A percentile compares a stretch with the other conserved stretches of the same genome.
Evolutionary conservation across 2,888 invertebrate genomes (phyloP).

Genomic region (Neria commutata): DNA sequence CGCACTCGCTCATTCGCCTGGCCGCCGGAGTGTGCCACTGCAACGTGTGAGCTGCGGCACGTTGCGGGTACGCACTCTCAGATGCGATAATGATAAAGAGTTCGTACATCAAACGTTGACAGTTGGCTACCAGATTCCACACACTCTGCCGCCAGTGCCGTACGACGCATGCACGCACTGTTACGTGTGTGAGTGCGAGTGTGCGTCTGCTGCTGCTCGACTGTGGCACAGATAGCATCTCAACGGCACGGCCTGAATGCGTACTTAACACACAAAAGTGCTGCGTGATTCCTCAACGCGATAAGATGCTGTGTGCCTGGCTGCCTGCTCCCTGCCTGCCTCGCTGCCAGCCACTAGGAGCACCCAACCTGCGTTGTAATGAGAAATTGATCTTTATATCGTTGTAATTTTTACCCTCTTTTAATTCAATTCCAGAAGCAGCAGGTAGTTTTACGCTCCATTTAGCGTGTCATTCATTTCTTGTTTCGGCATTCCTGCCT

Average conservation of each 20-base stretch:
- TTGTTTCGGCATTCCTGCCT: too few species aligned
- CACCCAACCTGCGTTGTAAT: too few species aligned
- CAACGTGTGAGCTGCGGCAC: constrained; percentile 22
- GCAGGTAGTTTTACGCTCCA: constrained; percentile 53
- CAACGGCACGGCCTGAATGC: constrained; percentile 27
- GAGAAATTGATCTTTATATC: constrained; percentile 55
- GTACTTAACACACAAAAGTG: constrained; percentile 44
- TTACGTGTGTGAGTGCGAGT: not conserved
- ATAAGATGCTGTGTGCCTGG: constrained; percentile 44
- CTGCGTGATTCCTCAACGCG: constrained; percentile 44
- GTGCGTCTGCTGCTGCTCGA: not conserved
- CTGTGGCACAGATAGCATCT: constrained; percentile 10
- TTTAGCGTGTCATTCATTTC: constrained; percentile 53
- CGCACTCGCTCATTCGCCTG: not conserved
- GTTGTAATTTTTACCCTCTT: constrained; percentile 48
- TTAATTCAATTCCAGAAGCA: constrained; percentile 47
- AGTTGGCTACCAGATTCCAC: constrained; percentile 54
- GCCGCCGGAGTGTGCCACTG: not conserved
- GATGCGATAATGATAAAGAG: constrained; percentile 55
- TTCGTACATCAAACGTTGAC: constrained; percentile 53
- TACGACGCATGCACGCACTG: not conserved
- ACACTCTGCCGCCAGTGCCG: constrained; percentile 7
- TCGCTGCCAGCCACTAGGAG: too few species aligned
- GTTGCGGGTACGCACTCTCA: constrained; percentile 26
- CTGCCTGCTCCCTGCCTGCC: too few species aligned